Percentiles rank a stretch among this genome's conserved stretches.
phyloP scores from a whole-genome alignment of 2,888 invertebrate species.

The Eupithecia abbreviata region DNA sequence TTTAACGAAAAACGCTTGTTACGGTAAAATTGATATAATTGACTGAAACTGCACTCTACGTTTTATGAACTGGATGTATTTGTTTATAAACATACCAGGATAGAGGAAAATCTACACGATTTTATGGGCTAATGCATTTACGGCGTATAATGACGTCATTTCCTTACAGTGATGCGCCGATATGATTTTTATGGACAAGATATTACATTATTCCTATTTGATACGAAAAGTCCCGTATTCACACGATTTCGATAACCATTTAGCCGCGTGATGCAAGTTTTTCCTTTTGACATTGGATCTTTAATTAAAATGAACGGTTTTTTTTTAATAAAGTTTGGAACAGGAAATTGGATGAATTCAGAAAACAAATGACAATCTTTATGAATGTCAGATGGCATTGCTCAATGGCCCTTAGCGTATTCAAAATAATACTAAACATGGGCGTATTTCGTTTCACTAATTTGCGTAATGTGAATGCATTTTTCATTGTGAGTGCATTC shows the following conservation, averaged over 20 bases:
- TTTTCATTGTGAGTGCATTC: slow-evolving; percentile 53
- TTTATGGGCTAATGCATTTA: slow-evolving; percentile 15
- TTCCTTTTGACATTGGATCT: not conserved
- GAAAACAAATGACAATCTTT: slow-evolving; percentile 45
- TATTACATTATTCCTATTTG: not conserved
- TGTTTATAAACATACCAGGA: not conserved
- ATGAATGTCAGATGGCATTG: slow-evolving; percentile 55
- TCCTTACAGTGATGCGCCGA: slow-evolving; percentile 26
- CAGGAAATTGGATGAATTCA: slow-evolving; percentile 42
- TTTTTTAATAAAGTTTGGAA: not conserved
- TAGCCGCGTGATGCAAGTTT: not conserved
- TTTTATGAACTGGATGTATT: too few relatives aligned
- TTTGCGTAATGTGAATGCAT: slow-evolving; percentile 54
- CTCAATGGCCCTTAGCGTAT: slow-evolving; percentile 54
- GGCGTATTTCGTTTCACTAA: slow-evolving; percentile 50
- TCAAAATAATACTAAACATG: slow-evolving; percentile 32
- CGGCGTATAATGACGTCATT: slow-evolving; percentile 29
- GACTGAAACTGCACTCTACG: not conserved
- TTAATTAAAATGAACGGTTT: not conserved
- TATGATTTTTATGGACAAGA: not conserved
- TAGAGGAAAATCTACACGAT: slow-evolving; percentile 9
- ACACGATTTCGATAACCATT: not conserved
- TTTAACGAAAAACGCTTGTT: not conserved
- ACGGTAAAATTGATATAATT: not conserved
- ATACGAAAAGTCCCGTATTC: not conserved